phyloP scores from a whole-genome alignment of 2,888 invertebrate genomes.

The Slavum lentiscoides region DNA sequence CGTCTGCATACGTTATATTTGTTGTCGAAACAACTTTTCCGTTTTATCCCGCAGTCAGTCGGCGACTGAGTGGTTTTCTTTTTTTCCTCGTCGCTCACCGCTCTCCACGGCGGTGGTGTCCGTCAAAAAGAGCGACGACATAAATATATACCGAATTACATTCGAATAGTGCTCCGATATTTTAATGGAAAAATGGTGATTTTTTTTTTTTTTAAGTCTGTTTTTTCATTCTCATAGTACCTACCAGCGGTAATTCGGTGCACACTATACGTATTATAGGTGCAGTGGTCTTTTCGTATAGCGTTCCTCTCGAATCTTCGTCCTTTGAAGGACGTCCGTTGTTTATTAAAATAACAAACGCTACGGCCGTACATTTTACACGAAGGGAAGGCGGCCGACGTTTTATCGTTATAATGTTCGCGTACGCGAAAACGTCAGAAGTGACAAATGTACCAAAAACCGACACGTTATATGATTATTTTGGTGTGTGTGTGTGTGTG shows the following conservation, averaged over 20 bases:
- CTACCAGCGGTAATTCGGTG: not conserved
- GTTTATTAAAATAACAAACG: not conserved
- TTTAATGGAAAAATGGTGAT: not conserved
- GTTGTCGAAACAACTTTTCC: not conserved
- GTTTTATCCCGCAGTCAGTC: conserved; percentile 4
- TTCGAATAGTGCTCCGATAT: not conserved
- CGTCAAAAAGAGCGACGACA: not conserved
- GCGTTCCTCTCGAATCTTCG: not conserved
- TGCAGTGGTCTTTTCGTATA: not conserved
- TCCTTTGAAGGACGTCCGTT: not conserved
- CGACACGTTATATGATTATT: not conserved
- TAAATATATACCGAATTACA: conserved; percentile 1
- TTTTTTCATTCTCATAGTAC: not conserved
- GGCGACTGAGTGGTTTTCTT: not conserved
- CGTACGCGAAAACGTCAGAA: conserved; percentile 10
- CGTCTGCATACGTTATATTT: not conserved
- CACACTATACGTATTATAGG: too few species aligned
- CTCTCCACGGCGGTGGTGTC: not conserved
- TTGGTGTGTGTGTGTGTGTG: not conserved
- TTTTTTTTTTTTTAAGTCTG: not conserved
- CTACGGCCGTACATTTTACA: not conserved
- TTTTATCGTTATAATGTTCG: conserved; percentile 11
- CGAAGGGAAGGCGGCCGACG: not conserved
- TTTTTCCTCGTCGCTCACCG: not conserved
- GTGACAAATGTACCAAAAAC: conserved; percentile 29